phyloP scores from a whole-genome alignment of 64 coral and sea anemone genomes.

The Pocillopora damicornis region DNA sequence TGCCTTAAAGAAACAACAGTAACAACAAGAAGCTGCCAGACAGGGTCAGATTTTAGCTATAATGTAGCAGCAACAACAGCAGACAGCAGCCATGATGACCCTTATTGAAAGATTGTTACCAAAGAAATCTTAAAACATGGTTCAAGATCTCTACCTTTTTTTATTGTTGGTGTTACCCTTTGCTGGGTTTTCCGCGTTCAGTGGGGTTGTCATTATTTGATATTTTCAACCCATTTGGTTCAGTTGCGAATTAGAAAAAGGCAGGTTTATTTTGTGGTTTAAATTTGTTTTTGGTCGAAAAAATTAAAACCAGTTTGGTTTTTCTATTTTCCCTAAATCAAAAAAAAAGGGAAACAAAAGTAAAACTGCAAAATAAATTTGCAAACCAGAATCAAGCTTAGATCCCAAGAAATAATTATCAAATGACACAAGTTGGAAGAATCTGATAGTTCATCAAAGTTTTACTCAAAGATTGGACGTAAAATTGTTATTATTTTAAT shows the following conservation, averaged over 20 bases:
- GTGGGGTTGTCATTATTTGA: not conserved
- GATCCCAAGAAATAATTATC: no score
- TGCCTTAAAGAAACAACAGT: slow-evolving; percentile 10
- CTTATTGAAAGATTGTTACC: slow-evolving; percentile 7
- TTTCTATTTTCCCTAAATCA: no score
- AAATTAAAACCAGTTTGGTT: not conserved
- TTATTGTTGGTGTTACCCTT: slow-evolving; percentile 19
- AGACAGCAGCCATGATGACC: slow-evolving; percentile 20
- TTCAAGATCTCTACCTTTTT: slow-evolving; percentile 23
- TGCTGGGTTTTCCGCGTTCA: not conserved
- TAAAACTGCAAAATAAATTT: no score
- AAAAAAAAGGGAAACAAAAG: no score
- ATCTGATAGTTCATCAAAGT: no score
- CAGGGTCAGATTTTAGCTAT: slow-evolving; percentile 22
- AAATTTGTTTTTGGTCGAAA: slow-evolving; percentile 12
- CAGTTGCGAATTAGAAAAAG: no score
- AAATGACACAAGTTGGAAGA: no score
- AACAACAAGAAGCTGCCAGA: slow-evolving; percentile 27
- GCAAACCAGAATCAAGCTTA: no score
- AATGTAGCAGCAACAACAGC: slow-evolving; percentile 15
- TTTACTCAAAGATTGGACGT: no score
- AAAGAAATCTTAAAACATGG: not conserved
- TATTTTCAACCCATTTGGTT: no score
- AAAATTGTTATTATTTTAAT: no score
- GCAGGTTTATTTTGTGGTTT: not conserved